Conservation (phyloP, 2,797 vertebrate genomes). For the Malurus splendens region DNA sequence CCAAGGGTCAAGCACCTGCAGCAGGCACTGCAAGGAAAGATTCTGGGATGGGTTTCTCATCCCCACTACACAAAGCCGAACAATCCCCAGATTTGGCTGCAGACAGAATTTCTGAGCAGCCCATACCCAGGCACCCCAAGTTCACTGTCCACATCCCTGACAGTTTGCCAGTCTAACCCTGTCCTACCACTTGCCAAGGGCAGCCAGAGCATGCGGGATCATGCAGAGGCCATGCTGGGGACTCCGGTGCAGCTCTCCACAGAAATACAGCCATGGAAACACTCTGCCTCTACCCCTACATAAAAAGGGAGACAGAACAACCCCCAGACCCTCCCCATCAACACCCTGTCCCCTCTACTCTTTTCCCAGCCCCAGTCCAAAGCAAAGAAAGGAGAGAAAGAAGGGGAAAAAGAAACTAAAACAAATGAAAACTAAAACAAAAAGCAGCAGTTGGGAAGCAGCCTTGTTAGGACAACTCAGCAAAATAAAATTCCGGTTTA, state of each 20-base stretch:
- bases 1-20: rapidly evolving
- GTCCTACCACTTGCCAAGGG: not conserved
- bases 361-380: not conserved
- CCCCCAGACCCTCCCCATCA: not conserved
- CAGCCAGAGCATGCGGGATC: not conserved
- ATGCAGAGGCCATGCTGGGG: not conserved
- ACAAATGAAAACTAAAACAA: conserved; percentile 17
- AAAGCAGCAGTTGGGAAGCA: conserved; percentile 62
- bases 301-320: not conserved
- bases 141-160: rapidly evolving
- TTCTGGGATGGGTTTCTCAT: not conserved
- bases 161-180: not conserved
- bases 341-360: not conserved
- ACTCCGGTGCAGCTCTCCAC: rapidly evolving
- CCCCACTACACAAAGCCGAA: not conserved
- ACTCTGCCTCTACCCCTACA: not conserved
- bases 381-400: conserved; percentile 6
- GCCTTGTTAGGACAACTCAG: conserved; percentile 78
- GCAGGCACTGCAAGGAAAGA: rapidly evolving
- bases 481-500: conserved; percentile 94
- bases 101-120: not conserved
- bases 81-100: rapidly evolving
- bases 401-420: not conserved
- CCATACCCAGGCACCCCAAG: rapidly evolving
- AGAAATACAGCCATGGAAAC: not conserved